A percentile compares a stretch with the other conserved stretches of the same genome.
These are phyloP conservation scores for Neofelis nebulosa DNA, from an alignment of 2,113 vertebrate genomes.

Conservation along the genomic window DNA sequence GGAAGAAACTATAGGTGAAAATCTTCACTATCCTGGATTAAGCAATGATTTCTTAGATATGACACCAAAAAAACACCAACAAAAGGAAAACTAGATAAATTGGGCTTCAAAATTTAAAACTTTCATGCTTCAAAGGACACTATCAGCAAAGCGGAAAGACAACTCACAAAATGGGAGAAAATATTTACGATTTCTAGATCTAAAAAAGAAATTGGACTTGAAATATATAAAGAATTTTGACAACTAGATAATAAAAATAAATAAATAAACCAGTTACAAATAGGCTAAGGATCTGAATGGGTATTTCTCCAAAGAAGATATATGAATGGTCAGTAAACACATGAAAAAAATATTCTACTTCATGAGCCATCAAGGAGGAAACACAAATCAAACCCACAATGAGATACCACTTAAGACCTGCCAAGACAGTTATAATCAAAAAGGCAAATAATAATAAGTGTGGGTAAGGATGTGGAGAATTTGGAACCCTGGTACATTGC, in stretches of 20 bases:
- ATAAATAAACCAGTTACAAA: background rate
- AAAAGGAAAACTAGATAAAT: constrained; percentile 5
- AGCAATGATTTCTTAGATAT: background rate
- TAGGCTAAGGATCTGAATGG: background rate
- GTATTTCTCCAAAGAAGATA: background rate
- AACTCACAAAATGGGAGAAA: background rate
- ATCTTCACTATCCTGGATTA: background rate
- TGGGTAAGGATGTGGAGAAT: background rate
- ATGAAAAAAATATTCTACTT: background rate
- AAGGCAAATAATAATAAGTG: background rate
- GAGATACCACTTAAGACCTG: background rate
- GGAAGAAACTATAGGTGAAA: background rate
- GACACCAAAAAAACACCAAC: background rate
- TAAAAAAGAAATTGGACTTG: background rate
- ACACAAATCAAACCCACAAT: background rate
- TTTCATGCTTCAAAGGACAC: background rate
- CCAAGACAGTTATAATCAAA: background rate
- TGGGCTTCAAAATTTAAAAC: background rate
- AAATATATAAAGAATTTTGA: background rate
- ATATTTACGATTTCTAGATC: background rate
- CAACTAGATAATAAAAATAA: background rate
- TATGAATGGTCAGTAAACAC: background rate
- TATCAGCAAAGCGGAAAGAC: background rate
- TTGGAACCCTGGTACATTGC: background rate
- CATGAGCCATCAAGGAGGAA: background rate